Conservation (phyloP, 37 sponge, comb jelly and placozoan species). For the Corticium candelabrum region DNA sequence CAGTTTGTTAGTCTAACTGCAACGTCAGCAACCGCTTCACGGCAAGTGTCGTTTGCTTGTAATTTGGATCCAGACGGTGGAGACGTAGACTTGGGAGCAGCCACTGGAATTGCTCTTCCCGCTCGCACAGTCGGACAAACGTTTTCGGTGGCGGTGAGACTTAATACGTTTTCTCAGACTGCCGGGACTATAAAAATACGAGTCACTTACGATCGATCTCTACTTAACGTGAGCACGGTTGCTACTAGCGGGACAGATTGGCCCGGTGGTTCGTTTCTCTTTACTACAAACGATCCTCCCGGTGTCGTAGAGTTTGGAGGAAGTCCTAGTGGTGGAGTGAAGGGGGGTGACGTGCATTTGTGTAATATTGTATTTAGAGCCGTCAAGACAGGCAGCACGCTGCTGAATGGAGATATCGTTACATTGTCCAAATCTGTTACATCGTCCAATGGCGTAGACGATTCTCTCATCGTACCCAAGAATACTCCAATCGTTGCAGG, state of each 20-base stretch:
- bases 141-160: constrained; percentile 31
- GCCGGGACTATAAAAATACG: constrained; percentile 35
- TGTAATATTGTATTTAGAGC: constrained; percentile 26
- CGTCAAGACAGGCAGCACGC: constrained; percentile 14
- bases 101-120: constrained; percentile 33
- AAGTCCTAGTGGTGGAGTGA: constrained; percentile 19
- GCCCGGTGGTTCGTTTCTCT: constrained; percentile 1
- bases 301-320: constrained; percentile 28
- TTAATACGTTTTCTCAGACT: constrained; percentile 32
- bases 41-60: constrained; percentile 2
- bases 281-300: constrained; percentile 6
- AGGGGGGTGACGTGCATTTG: constrained; percentile 17
- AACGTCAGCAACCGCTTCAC: background rate
- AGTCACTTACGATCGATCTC: constrained; percentile 34
- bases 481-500: constrained; percentile 44
- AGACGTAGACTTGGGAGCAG: constrained; percentile 60
- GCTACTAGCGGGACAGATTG: constrained; percentile 19
- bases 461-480: background rate
- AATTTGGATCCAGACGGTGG: constrained; percentile 70
- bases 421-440: constrained; percentile 21
- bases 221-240: constrained; percentile 13
- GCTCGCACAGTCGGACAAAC: constrained; percentile 6
- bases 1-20: background rate
- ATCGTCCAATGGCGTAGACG: background rate
- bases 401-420: constrained; percentile 23